A percentile compares a stretch with the other conserved stretches of the same genome.
Evolutionary conservation across 1,140 invertebrate genomes (phyloP).

Genomic region (Gryllus bimaculatus): DNA sequence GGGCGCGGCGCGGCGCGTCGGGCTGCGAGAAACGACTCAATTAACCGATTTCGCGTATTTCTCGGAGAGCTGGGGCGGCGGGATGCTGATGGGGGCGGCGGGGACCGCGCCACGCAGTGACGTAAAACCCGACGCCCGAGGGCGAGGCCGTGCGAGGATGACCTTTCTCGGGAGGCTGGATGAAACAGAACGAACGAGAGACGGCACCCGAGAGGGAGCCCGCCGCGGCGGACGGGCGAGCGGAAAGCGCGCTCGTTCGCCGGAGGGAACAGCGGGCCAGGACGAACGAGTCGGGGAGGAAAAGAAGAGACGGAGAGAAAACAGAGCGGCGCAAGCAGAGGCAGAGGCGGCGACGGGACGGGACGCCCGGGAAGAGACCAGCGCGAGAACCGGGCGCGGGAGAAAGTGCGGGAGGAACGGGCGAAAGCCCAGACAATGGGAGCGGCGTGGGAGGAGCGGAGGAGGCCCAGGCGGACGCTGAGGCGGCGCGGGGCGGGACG

Average conservation of each 20-base stretch:
- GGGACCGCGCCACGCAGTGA: too few species aligned
- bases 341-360: not conserved
- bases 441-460: not conserved
- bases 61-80: slow-evolving; percentile 30
- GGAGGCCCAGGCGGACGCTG: not conserved
- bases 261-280: not conserved
- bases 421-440: not conserved
- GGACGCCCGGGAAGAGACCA: not conserved
- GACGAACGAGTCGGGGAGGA: not conserved
- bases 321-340: not conserved
- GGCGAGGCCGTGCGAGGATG: slow-evolving; percentile 29
- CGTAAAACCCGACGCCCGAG: too few species aligned
- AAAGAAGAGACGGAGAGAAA: not conserved
- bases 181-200: not conserved
- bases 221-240: not conserved
- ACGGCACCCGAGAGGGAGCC: not conserved
- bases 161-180: slow-evolving; percentile 27
- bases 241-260: not conserved
- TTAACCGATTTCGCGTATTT: not conserved
- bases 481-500: not conserved
- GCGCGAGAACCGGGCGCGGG: not conserved
- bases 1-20: too few species aligned
- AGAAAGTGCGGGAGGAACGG: not conserved
- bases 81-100: slow-evolving; percentile 26
- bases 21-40: not conserved